Evolutionary conservation across 23 tunicate genomes (phyloP), one percentile per base, ranked within the genome.

Genomic region (Ciona savignyi): DNA sequence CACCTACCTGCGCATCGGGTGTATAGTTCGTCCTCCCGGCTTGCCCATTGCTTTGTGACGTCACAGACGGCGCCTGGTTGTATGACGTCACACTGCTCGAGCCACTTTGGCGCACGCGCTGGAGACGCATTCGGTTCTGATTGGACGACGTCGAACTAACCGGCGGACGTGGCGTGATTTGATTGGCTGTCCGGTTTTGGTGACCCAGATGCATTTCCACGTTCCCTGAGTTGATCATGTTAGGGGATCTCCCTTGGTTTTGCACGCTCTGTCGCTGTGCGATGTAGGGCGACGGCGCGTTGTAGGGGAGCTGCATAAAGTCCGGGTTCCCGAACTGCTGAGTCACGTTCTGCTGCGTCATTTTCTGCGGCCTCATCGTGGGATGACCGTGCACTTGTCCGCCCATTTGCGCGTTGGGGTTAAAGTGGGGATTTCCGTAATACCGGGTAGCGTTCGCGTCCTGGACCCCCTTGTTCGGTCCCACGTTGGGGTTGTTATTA

Each of bases 131-230:
- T 24, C 77, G 77, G 30, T 42, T 73, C 15, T 51, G 80, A 27
- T 34, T 65, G 24, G 66, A 69, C 32, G 72, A 33, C 33, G 73
- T 32, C 63, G 60, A 31, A 64, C 64, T 78, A 28, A 60, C 69
- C 24, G 73, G 77, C 34, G 78, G 78, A 1, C 78, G 86, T 2
- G 78, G 86, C 30, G 72, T 73, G 56, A 42, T 42, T 42, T 42
- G 56, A 42, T 42, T 42, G 56, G 56, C 9, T 15, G 56, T 6
- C 9, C 56, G 56, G 9, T 15, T 15, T 15, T 42, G 56, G 15
- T 42, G 56, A 42, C 15, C 15, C 11, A 6, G 9, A 6, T 42
- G 56, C 9, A 42, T 15, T 42, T 9, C 15, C 56, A 42, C 15
- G 15, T 42, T 42, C 15, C 56, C 56, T 6, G 56, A 42, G 56